Evolutionary conservation across 92 coral and sea anemone species (phyloP), one percentile per base, ranked within the genome.

Genomic region (Bergia sp.): DNA sequence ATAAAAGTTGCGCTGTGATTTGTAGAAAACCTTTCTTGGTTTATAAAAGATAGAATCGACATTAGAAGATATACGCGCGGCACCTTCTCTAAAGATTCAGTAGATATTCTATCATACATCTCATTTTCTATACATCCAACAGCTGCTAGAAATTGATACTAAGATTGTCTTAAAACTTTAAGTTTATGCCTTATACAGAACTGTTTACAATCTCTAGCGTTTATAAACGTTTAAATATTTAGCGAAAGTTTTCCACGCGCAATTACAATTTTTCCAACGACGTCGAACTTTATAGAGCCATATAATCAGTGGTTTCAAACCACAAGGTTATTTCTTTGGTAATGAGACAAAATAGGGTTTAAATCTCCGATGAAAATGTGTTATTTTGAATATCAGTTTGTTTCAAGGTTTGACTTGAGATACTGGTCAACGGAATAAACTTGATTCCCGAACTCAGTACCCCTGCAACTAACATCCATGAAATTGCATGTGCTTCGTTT

Each of bases 401-500:
- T 29, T 0, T 57, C 5, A 57, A 20, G 13, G n/a, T 20, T 78
- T 36, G 29, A 45, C 37, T 29, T 39, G 4, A 1, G 40, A 55
- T 16, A 20, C 58, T 53, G 64, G 21, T 49, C 45, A 38, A 57
- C 3, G 37, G 49, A 57, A 58, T 36, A 23, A 10, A 1, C 36
- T 49, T 0, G 23, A 79, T 53, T 15, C 1, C 39, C 12, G 18
- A 36, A 38, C 16, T 15, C 49, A 37, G 58, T 2, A 11, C 57
- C 49, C 5, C 37, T 37, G n/a, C 16, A 40, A n/a, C 72, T 29
- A 61, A 20, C 69, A 0, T 61, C 5, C n/a, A 37, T 42, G n/a
- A 37, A 80, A 67, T 36, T 49, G 67, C 44, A 77, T 45, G 37
- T 55, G 16, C 64, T 37, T 80, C 85, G 21, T 80, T 80, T 53